phyloP scores from a whole-genome alignment of 2,888 invertebrate species.

The Leucophenga montana region DNA sequence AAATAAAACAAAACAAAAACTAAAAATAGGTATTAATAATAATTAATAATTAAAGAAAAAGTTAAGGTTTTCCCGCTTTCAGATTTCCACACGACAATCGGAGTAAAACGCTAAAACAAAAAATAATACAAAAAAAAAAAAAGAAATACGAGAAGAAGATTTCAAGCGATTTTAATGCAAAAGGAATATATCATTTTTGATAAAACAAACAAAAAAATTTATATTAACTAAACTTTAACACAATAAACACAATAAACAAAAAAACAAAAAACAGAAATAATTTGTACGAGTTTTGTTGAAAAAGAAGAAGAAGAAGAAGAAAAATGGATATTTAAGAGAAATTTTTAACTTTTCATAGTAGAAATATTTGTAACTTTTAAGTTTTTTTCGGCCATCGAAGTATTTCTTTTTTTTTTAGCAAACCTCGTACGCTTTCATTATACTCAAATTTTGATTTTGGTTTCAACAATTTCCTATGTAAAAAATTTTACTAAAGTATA shows the following conservation, averaged over 20 bases:
- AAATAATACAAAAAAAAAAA: no score
- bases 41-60: constrained; percentile 44
- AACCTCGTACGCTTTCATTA: constrained; percentile 12
- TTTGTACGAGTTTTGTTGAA: constrained; percentile 10
- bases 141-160: constrained; percentile 28
- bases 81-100: constrained; percentile 11
- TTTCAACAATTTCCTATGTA: constrained; percentile 1
- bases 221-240: not conserved
- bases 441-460: no score
- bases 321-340: no score
- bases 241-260: constrained; percentile 18
- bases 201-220: not conserved
- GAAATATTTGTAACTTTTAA: no score
- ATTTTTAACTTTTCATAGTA: no score
- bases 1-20: constrained; percentile 31
- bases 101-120: not conserved
- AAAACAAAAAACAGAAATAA: not conserved
- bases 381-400: no score
- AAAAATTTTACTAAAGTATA: constrained; percentile 40
- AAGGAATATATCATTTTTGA: constrained; percentile 34
- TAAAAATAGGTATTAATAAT: constrained; percentile 33
- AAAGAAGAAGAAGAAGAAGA: not conserved
- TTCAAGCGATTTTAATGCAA: no score
- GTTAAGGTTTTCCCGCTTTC: constrained; percentile 49
- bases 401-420: constrained; percentile 39